Conservation (phyloP, 2,888 invertebrate genomes). For the Dilophus febrilis region DNA sequence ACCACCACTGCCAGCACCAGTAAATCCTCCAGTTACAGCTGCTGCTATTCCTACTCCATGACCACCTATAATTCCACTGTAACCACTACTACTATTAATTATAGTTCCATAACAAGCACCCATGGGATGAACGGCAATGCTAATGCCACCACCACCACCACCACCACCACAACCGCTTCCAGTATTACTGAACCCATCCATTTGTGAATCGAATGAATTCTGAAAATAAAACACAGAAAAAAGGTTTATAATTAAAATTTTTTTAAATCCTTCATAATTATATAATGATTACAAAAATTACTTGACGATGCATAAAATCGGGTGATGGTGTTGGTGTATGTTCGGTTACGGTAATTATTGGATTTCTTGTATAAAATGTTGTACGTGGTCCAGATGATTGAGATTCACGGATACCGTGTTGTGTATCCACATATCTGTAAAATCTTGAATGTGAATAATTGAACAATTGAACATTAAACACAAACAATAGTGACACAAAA, state of each 20-base stretch:
- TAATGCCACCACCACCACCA: constrained; percentile 16
- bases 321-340: constrained; percentile 87
- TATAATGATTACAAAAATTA: too few relatives aligned
- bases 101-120: too few relatives aligned
- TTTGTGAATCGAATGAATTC: constrained; percentile 73
- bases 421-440: constrained; percentile 30
- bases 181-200: constrained; percentile 47
- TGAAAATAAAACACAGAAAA: constrained; percentile 20
- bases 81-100: too few relatives aligned
- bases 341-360: constrained; percentile 93
- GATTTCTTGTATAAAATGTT: constrained; percentile 56
- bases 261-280: too few relatives aligned
- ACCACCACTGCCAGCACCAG: too few relatives aligned
- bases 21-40: too few relatives aligned
- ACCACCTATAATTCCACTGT: too few relatives aligned
- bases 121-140: too few relatives aligned
- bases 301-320: constrained; percentile 66
- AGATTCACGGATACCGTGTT: constrained; percentile 23
- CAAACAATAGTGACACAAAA: not conserved
- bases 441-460: constrained; percentile 17
- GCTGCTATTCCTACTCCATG: too few relatives aligned
- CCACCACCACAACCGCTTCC: constrained; percentile 21
- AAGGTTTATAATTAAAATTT: constrained; percentile 3
- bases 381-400: constrained; percentile 24
- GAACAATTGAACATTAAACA: not conserved